These are phyloP conservation scores for Macrotrachela quadricornifera DNA, from an alignment of 1,140 invertebrate species.

Conservation along the genomic window DNA sequence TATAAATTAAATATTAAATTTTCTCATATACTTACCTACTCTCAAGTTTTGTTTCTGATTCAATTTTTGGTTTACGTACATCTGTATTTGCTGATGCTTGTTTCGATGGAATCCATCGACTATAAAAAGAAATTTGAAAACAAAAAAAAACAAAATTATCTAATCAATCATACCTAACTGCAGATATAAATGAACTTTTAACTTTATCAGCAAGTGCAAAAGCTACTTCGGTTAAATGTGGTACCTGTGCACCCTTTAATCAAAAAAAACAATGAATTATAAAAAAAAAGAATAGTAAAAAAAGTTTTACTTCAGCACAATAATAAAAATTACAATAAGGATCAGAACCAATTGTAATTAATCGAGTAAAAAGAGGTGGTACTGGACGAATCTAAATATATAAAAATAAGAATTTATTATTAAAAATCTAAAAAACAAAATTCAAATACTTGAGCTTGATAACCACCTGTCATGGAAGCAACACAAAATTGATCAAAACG, in stretches of 20 bases:
- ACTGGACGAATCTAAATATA: slow-evolving; percentile 32
- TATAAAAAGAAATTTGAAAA: slow-evolving; percentile 14
- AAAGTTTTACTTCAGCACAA: slow-evolving; percentile 43
- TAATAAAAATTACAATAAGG: slow-evolving; percentile 71
- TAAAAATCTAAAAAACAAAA: too few relatives aligned
- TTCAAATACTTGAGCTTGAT: slow-evolving; percentile 38
- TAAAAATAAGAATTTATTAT: too few relatives aligned
- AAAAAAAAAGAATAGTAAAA: not conserved
- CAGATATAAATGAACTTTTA: slow-evolving; percentile 46
- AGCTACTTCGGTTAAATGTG: slow-evolving; percentile 56
- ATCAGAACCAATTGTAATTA: slow-evolving; percentile 52
- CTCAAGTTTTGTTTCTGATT: slow-evolving; percentile 30
- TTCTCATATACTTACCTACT: slow-evolving; percentile 19
- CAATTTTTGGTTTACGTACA: slow-evolving; percentile 31
- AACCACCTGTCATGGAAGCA: slow-evolving; percentile 54
- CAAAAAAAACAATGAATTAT: not conserved
- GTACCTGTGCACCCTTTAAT: slow-evolving; percentile 42
- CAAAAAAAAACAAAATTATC: not conserved
- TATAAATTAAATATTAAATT: not conserved
- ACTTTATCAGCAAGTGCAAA: slow-evolving; percentile 66
- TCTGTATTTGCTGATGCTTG: slow-evolving; percentile 15
- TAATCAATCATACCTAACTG: slow-evolving; percentile 47
- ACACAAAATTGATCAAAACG: slow-evolving; percentile 65
- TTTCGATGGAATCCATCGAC: slow-evolving; percentile 31
- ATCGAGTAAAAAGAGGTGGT: slow-evolving; percentile 51